phyloP scores from a whole-genome alignment of 2,113 vertebrate genomes.

The Dendrocopos noguchii region DNA sequence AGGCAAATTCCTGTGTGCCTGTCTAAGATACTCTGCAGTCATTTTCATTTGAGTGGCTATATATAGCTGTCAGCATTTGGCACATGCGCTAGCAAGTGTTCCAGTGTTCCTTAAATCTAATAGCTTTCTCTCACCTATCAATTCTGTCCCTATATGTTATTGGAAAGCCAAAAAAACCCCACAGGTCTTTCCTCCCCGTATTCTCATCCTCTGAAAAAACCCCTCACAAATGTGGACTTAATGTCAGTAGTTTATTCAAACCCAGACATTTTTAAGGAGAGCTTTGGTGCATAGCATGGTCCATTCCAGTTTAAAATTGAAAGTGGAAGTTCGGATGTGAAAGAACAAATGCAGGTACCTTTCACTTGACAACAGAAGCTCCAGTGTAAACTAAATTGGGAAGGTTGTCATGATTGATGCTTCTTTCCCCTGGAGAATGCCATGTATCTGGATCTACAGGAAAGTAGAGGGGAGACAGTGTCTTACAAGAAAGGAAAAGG shows the following conservation, averaged over 20 bases:
- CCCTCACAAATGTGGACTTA: not conserved
- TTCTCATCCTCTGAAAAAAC: not conserved
- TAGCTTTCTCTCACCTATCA: not conserved
- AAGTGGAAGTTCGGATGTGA: not conserved
- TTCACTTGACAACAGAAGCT: not conserved
- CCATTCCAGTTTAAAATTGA: not conserved
- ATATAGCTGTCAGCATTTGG: conserved; percentile 48
- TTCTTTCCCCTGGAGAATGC: not conserved
- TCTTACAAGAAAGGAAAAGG: not conserved
- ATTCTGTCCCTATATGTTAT: not conserved
- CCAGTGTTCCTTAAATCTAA: conserved; percentile 21
- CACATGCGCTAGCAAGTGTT: not conserved
- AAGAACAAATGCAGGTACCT: not conserved
- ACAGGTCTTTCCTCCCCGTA: not conserved
- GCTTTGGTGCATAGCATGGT: not conserved
- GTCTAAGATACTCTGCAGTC: not conserved
- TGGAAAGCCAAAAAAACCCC: not conserved
- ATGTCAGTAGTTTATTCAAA: not conserved
- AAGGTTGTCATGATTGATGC: not conserved
- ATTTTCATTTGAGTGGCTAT: not conserved
- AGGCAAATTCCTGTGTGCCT: conserved; percentile 9
- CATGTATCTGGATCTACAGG: not conserved
- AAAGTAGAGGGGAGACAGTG: not conserved
- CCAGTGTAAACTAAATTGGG: not conserved
- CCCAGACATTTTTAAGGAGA: not conserved